phyloP scores from a whole-genome alignment of 1,140 invertebrate genomes.

The Yoshiicerus persimilis region DNA sequence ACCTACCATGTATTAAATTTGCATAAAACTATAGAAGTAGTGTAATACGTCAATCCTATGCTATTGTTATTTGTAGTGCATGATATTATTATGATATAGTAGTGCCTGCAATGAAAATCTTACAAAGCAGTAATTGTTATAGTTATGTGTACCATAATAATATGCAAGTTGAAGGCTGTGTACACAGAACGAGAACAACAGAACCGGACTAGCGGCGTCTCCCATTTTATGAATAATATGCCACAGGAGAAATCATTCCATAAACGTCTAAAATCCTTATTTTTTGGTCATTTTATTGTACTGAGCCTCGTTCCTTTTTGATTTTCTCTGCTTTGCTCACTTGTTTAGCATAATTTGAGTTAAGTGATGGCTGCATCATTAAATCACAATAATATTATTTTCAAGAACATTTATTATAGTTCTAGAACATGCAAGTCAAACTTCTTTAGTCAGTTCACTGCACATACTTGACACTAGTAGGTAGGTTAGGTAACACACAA shows the following conservation, averaged over 20 bases:
- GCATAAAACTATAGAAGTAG: not conserved
- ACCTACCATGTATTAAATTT: constrained; percentile 13
- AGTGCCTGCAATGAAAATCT: too few species aligned
- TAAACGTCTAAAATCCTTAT: constrained; percentile 7
- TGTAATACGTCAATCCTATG: not conserved
- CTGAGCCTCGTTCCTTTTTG: not conserved
- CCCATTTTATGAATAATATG: not conserved
- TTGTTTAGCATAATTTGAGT: not conserved
- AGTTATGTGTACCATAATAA: not conserved
- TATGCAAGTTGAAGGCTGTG: not conserved
- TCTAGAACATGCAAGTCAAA: not conserved
- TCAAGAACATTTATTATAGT: not conserved
- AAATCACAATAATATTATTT: not conserved
- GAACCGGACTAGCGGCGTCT: not conserved
- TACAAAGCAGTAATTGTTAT: not conserved
- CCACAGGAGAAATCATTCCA: constrained; percentile 2
- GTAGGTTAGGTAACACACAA: not conserved
- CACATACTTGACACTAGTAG: not conserved
- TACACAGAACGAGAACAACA: not conserved
- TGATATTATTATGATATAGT: too few species aligned
- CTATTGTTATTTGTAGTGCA: not conserved
- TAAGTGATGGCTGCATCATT: constrained; percentile 7
- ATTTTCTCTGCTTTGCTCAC: not conserved
- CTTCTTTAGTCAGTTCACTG: not conserved
- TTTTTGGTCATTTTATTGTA: not conserved